phyloP scores from a whole-genome alignment of 2,888 invertebrate species.

The Branchipolynoe longqiensis region DNA sequence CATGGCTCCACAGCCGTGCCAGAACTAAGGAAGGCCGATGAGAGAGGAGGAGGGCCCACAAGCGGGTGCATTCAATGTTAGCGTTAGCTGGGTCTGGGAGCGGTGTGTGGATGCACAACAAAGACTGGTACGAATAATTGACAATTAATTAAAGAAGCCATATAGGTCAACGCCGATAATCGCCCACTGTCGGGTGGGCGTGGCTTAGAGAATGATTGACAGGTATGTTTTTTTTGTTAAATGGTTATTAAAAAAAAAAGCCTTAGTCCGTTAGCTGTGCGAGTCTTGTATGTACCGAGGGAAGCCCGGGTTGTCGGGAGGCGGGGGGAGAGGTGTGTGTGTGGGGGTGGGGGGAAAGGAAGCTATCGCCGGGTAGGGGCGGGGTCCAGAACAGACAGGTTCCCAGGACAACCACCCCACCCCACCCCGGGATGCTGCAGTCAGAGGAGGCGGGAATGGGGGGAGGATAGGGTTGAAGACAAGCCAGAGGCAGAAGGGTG shows the following conservation, averaged over 20 bases:
- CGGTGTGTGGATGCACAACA: too few relatives aligned
- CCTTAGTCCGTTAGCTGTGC: background rate
- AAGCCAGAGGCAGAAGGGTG: constrained; percentile 53
- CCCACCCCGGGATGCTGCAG: background rate
- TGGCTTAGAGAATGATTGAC: background rate
- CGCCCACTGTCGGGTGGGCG: too few relatives aligned
- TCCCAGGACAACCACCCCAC: background rate
- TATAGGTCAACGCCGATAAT: too few relatives aligned
- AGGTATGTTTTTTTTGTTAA: background rate
- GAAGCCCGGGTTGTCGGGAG: background rate
- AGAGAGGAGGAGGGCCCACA: too few relatives aligned
- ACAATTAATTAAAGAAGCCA: too few relatives aligned
- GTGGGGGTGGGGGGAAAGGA: background rate
- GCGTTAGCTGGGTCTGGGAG: too few relatives aligned
- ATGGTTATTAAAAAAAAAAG: too few relatives aligned
- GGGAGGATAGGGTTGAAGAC: constrained; percentile 47
- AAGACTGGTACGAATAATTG: too few relatives aligned
- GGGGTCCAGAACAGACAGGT: background rate
- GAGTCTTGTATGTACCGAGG: background rate
- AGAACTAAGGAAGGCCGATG: too few relatives aligned
- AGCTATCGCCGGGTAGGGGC: background rate
- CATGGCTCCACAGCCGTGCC: too few relatives aligned
- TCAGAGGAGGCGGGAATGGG: background rate
- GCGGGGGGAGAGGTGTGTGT: background rate
- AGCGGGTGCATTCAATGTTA: too few relatives aligned